These are phyloP conservation scores for Cryptus armator DNA, from an alignment of 2,888 invertebrate genomes.

Conservation along the genomic window DNA sequence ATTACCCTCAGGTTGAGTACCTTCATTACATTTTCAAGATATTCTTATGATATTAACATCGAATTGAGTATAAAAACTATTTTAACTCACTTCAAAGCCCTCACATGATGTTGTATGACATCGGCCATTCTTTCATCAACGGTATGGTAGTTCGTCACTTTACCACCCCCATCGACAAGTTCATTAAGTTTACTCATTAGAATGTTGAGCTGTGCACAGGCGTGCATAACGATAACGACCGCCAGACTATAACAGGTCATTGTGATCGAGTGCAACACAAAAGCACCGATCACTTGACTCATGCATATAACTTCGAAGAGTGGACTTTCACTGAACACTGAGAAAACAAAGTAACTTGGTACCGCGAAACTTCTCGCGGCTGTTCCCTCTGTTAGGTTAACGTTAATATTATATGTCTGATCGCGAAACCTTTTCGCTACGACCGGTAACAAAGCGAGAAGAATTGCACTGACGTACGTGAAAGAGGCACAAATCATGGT, in stretches of 20 bases:
- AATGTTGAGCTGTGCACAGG: constrained; percentile 78
- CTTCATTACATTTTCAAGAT: no score
- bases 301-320: constrained; percentile 76
- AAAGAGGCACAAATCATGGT: constrained; percentile 67
- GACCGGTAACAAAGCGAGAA: constrained; percentile 48
- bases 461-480: constrained; percentile 70
- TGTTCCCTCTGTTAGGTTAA: no score
- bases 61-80: not conserved
- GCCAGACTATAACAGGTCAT: constrained; percentile 76
- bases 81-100: constrained; percentile 71
- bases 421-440: constrained; percentile 35
- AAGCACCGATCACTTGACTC: constrained; percentile 73
- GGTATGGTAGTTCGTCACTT: not conserved
- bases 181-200: constrained; percentile 69
- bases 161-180: constrained; percentile 57
- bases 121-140: constrained; percentile 60
- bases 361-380: constrained; percentile 70
- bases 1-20: not conserved
- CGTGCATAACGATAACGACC: constrained; percentile 78
- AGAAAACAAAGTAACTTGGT: constrained; percentile 71
- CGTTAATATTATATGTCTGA: constrained; percentile 34
- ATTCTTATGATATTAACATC: not conserved
- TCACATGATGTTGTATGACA: constrained; percentile 74
- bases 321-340: constrained; percentile 71
- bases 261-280: constrained; percentile 75